phyloP scores from a whole-genome alignment of 2,888 invertebrate species.

The Callyntrura guangdongensis region DNA sequence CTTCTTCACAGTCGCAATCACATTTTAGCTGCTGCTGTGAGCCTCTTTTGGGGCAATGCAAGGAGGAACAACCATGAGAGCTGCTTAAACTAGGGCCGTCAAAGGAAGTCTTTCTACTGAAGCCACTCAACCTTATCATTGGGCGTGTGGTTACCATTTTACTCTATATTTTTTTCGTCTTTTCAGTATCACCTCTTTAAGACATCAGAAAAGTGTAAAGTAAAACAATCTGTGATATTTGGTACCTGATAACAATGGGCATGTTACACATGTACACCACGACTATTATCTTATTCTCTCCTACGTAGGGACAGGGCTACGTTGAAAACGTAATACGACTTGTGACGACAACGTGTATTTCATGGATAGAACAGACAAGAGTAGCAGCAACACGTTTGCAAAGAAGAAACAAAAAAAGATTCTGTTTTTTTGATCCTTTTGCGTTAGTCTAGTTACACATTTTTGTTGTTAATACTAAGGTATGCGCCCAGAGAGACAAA shows the following conservation, averaged over 20 bases:
- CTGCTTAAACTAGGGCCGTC: conserved; percentile 73
- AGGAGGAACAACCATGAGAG: conserved; percentile 69
- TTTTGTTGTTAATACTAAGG: conserved; percentile 16
- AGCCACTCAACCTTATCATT: conserved; percentile 77
- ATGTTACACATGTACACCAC: conserved; percentile 28
- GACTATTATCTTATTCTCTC: neutral
- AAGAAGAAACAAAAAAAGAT: conserved; percentile 23
- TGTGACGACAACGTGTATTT: conserved; percentile 20
- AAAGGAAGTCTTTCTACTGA: conserved; percentile 77
- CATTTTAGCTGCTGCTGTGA: conserved; percentile 58
- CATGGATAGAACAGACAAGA: conserved; percentile 44
- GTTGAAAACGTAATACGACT: neutral
- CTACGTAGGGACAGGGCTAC: neutral
- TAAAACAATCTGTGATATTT: conserved; percentile 33
- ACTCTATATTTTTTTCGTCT: conserved; percentile 59
- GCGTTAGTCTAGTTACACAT: conserved; percentile 65
- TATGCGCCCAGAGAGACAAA: conserved; percentile 61
- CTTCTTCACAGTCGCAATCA: conserved; percentile 71
- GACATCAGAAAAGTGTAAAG: conserved; percentile 66
- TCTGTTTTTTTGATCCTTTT: conserved; percentile 34
- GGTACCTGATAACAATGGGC: conserved; percentile 43
- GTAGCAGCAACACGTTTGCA: neutral
- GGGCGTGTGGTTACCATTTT: conserved; percentile 77
- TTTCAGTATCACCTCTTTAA: conserved; percentile 66
- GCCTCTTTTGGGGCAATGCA: conserved; percentile 72